Evolutionary conservation across 1,140 invertebrate species (phyloP), one percentile per base, ranked within the genome.

Genomic region (Myzus persicae): DNA sequence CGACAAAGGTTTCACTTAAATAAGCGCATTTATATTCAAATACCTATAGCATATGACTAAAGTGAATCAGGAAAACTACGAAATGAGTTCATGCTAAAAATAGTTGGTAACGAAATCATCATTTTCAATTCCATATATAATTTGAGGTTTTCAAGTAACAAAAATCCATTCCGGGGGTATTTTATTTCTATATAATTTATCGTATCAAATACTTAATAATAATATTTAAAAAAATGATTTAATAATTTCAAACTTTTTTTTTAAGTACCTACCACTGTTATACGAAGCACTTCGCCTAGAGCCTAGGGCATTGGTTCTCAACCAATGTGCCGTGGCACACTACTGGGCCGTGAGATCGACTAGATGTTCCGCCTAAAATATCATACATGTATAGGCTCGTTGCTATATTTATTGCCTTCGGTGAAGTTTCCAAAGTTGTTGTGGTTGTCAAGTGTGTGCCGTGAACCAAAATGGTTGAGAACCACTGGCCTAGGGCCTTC

Each of bases 11-110:
- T 91, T 44, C 59, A 44, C 40, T 67, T 91, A 91, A 81, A 91
- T 76, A 24, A 81, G 59, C 90, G 38, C 90, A 81, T 91, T 91
- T 91, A 91, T 91, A 91, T 91, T 91, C 90, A 91, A 91, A 91
- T 91, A 48, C 48, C 36, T 38, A 91, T 26, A n/a, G 42, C 48
- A 91, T 18, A 36, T n/a, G 48, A 36, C 42, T 81, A 82, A 91
- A 82, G n/a, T 81, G n/a, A 82, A 81, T 44, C 40, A 46, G n/a
- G 0, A 11, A 67, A 46, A 44, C 22, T 46, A n/a, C 42, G 24
- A 76, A 91, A 36, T 42, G 26, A 81, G n/a, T 76, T 81, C 24
- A 46, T 18, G 8, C 6, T 18, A 44, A 81, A 91, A 9, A 82
- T 91, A 91, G 38, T 90, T 59, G 11, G 20, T 91, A n/a, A 48